Base-by-base conservation (phyloP, 2,888 invertebrate genomes). In the Rutpela maculata region DNA sequence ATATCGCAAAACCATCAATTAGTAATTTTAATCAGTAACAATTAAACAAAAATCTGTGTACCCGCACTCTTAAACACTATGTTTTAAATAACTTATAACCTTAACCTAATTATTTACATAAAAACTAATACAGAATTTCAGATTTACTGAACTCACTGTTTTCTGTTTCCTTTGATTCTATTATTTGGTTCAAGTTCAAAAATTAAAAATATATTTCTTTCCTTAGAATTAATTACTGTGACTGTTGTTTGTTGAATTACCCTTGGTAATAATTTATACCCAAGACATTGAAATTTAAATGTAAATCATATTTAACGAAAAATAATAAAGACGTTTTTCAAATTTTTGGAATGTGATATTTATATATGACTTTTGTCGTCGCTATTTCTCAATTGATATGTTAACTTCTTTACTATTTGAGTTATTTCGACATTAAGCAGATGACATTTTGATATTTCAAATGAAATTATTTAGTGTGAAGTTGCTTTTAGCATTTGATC, bases 101-200 rank as follows among this genome's bases (percentile, higher is more conserved):
- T 72, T 72, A 63, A 72, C 72, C 72, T 22, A 59, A 22, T 72
- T 63, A 59, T 55, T 72, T 72, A 63, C 50, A 63, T 50, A 69
- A 43, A 63, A 72, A 67, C 55, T 50, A 55, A 26, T 67, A 3
- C 18, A 59, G 12, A 72, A 43, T 60, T 63, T 63, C 12, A 63
- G 50, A 72, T 72, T 72, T 72, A 72, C 26, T 67, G 19, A 19
- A 38, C 18, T 38, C 18, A 63, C 35, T 18, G 63, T 35, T 7
- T 43, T 50, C 50, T n/a, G n/a, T 65, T 38, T 43, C 12, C 11
- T 43, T 31, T 65, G n/a, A 56, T 55, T 67, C 19, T 55, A 31
- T 19, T 43, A 66, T 55, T 55, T 67, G 26, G 50, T 67, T 55
- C 67, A 67, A 67, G 67, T 67, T 67, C 67, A 22, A 67, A 50